These are phyloP conservation scores for Phymorhynchus buccinoides DNA, from an alignment of 1,140 invertebrate species.

Conservation along the genomic window DNA sequence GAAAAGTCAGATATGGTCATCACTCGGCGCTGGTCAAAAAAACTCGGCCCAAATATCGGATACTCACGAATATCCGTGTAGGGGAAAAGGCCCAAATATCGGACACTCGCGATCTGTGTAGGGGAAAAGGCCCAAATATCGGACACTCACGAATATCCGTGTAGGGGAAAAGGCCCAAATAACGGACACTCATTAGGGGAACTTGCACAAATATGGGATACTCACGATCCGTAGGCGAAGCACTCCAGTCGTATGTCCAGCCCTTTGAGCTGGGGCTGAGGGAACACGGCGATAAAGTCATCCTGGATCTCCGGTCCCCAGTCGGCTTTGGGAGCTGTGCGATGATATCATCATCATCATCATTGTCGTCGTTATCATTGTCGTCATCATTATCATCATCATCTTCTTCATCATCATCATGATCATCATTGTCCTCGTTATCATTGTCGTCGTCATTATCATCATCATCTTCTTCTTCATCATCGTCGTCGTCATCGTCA, in stretches of 20 bases:
- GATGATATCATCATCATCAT: constrained; percentile 46
- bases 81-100: too few species aligned
- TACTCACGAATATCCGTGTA: too few species aligned
- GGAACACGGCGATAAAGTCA: constrained; percentile 95
- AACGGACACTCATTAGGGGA: too few species aligned
- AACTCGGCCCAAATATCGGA: too few species aligned
- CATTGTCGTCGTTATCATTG: constrained; percentile 43
- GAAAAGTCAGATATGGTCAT: too few species aligned
- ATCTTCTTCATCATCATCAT: constrained; percentile 46
- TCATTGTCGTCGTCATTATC: constrained; percentile 33
- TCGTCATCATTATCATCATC: constrained; percentile 46
- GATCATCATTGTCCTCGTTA: constrained; percentile 44
- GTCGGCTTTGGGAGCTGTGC: constrained; percentile 51
- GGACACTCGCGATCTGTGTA: too few species aligned
- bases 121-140: too few species aligned
- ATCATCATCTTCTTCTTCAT: background rate
- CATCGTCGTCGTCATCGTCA: background rate
- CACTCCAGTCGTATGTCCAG: constrained; percentile 93
- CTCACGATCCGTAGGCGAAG: constrained; percentile 94
- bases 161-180: too few species aligned
- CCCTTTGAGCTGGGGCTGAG: constrained; percentile 91
- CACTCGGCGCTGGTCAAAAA: constrained; percentile 88
- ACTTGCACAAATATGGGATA: too few species aligned
- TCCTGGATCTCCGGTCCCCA: constrained; percentile 80
- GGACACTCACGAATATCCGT: too few species aligned